phyloP scores from a whole-genome alignment of 1,140 invertebrate species.

The Drosophila ironensis region DNA sequence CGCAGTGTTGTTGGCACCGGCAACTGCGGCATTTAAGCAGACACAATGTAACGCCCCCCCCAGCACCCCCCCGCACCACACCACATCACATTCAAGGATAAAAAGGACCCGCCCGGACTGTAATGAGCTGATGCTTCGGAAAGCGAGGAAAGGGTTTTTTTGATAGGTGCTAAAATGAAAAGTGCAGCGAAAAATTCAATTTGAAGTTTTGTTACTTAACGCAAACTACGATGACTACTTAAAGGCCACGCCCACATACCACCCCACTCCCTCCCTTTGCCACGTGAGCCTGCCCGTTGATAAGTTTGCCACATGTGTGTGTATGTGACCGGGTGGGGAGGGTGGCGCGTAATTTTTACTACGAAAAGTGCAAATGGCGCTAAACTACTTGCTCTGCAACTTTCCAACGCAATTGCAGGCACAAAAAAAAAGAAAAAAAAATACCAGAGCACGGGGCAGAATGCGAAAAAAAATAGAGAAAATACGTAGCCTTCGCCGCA shows the following conservation, averaged over 20 bases:
- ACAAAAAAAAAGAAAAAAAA: constrained; percentile 35
- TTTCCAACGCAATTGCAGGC: constrained; percentile 69
- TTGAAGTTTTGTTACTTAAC: constrained; percentile 80
- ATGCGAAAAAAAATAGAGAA: constrained; percentile 21
- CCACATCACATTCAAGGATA: too few relatives aligned
- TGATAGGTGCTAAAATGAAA: constrained; percentile 78
- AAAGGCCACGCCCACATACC: constrained; percentile 53
- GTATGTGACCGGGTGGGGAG: constrained; percentile 4
- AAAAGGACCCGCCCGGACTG: constrained; percentile 10
- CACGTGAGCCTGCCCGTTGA: constrained; percentile 56
- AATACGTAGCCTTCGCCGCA: constrained; percentile 54
- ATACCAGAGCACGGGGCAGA: neutral
- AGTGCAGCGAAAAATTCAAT: constrained; percentile 76
- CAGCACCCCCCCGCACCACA: neutral
- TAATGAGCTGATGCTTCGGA: constrained; percentile 51
- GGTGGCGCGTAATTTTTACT: constrained; percentile 69
- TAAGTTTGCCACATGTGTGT: constrained; percentile 47
- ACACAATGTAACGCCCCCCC: constrained; percentile 35
- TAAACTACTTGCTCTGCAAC: constrained; percentile 78
- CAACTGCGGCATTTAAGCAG: constrained; percentile 53
- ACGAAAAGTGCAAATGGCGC: constrained; percentile 78
- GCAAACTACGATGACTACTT: constrained; percentile 74
- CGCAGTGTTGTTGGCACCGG: too few relatives aligned
- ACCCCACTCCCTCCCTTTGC: constrained; percentile 10
- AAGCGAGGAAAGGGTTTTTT: constrained; percentile 55